Base-by-base conservation (phyloP, 2,888 invertebrate genomes). In the Eristalis intricaria region DNA sequence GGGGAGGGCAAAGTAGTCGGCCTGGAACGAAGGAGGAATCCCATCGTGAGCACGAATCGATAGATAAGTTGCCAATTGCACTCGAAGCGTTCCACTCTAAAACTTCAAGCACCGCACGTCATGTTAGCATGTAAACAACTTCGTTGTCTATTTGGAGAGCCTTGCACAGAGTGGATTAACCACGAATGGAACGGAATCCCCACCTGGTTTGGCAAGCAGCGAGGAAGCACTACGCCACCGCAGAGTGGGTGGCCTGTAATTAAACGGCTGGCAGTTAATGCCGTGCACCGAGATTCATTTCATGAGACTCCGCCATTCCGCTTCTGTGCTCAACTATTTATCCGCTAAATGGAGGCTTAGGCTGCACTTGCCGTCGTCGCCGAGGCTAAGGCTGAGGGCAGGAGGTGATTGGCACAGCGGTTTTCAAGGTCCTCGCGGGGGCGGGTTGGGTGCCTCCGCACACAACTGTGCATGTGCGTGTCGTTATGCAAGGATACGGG, bases 381-480 rank as follows among this genome's bases (percentile, higher is more conserved):
- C 7, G 50, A 3, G 43, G 66, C 61, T 63, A 56, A 35, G 68
- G 43, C 35, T 38, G 58, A 61, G 35, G n/a, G 22, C 65, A 65
- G 73, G 32, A 82, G 82, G 74, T 86, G 77, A 74, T 82, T 82
- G 82, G 77, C 78, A 82, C 69, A 86, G 29, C 10, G 35, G 38
- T 65, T 86, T 78, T 86, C 85, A 86, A 86, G 85, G 85, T 82
- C 85, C 66, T 68, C 58, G 19, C 32, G 32, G 32, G 32, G 32
- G 32, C 1, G 7, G 61, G 69, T 50, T 40, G 60, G 61, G 50
- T 56, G 68, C n/a, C n/a, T n/a, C n/a, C 50, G 11, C 63, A n/a
- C 19, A 63, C 43, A n/a, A 10, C 13, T 29, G 15, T 50, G 19
- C 22, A 22, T 73, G 56, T 64, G 60, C 71, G 50, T 63, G 22